Evolutionary conservation across 35 echinoderm and acorn worm genomes (phyloP), one percentile per base, ranked within the genome.

Genomic region (Strongylocentrotus purpuratus): DNA sequence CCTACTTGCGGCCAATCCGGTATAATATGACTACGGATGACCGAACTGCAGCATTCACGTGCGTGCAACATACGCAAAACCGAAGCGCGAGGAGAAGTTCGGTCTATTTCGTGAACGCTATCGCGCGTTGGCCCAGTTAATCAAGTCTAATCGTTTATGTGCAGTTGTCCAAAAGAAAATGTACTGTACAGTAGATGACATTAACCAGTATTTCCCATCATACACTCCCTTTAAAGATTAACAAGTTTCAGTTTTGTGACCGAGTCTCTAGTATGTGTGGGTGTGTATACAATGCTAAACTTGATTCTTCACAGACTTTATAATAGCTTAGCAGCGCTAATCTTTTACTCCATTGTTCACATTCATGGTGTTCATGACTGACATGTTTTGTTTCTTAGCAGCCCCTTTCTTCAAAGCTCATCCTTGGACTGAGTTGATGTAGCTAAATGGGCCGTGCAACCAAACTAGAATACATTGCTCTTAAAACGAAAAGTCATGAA

Each of bases 331-430:
- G 17, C 5, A 28, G 5, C 6, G 20, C 48, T 28, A 78, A 78
- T 78, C 50, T 55, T 55, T 55, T 55, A 11, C 50, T 55, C 50
- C 50, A 78, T 78, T 78, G 65, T 78, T 78, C 20, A 18, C 65
- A 78, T 78, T 78, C 18, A 78, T 78, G 18, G 65, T 78, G 5
- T 78, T 31, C 65, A 78, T 55, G 50, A 55, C 50, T 55, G 15
- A 55, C 50, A 55, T 78, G 65, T 78, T 78, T 78, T 78, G 65
- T 78, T 78, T 78, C 65, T 78, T 78, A 28, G 65, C 65, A 78
- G n/a, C 65, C 18, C 7, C 25, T 28, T 70, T 70, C n/a, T 78
- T 78, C 65, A 78, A 78, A 28, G 65, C 28, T 78, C 28, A n/a
- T 78, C 25, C 20, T 78, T 78, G 50, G 50, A 13, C 15, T 55